Percentiles rank a stretch among this genome's conserved stretches.
phyloP scores from a whole-genome alignment of 1,140 invertebrate genomes.

The Notospermus geniculatus region DNA sequence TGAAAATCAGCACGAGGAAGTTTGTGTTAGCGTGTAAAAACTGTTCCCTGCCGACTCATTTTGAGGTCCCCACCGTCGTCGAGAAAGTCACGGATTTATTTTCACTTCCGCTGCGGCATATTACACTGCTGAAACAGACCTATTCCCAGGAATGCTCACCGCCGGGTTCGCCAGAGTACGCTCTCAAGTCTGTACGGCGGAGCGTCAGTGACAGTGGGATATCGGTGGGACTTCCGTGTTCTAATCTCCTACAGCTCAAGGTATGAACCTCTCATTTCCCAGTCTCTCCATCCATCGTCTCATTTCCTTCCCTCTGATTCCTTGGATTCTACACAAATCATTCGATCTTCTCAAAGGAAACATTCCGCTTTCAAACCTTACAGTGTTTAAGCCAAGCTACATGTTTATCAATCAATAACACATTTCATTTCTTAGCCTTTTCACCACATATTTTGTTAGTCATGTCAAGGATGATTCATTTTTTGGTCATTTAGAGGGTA shows the following conservation, averaged over 20 bases:
- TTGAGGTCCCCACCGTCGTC: constrained; percentile 4
- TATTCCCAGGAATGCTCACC: constrained; percentile 3
- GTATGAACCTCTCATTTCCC: neutral
- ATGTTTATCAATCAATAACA: too few relatives aligned
- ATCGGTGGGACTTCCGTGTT: constrained; percentile 1
- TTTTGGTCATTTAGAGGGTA: too few relatives aligned
- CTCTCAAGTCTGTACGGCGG: constrained; percentile 1
- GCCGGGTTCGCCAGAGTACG: neutral
- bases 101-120: neutral
- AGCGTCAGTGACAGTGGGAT: constrained; percentile 7
- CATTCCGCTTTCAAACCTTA: too few relatives aligned
- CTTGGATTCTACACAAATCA: too few relatives aligned
- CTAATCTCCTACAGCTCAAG: constrained; percentile 3
- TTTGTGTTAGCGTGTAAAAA: neutral
- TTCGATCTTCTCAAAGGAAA: too few relatives aligned
- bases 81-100: constrained; percentile 1
- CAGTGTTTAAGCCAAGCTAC: too few relatives aligned
- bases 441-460: too few relatives aligned
- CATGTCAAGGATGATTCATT: too few relatives aligned
- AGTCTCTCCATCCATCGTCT: too few relatives aligned
- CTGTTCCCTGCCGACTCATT: neutral
- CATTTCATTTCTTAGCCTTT: too few relatives aligned
- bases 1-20: neutral
- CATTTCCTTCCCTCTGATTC: too few relatives aligned
- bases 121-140: constrained; percentile 6